Conservation (phyloP, 37 sponge, comb jelly and placozoan species). For the Halisarca cf. caerulea region DNA sequence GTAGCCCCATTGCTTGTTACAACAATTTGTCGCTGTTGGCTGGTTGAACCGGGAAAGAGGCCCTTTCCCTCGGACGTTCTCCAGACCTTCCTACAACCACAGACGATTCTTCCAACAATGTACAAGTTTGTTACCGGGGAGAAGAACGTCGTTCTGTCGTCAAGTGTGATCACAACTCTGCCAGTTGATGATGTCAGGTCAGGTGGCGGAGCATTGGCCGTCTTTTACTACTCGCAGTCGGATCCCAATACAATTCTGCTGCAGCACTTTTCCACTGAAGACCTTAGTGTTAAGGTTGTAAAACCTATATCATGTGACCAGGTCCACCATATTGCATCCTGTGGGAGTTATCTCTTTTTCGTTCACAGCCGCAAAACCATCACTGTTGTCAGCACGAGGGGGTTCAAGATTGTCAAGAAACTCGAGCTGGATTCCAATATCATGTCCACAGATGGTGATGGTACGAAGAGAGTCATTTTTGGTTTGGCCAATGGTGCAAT, state of each 20-base stretch:
- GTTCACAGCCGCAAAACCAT: not conserved
- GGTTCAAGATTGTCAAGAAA: not conserved
- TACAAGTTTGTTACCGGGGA: slow-evolving; percentile 19
- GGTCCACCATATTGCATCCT: not conserved
- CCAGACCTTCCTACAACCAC: not conserved
- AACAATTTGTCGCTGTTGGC: slow-evolving; percentile 54
- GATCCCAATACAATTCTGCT: not conserved
- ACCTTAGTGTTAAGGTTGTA: not conserved
- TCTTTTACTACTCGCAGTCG: not conserved
- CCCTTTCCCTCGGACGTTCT: slow-evolving; percentile 57
- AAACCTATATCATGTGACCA: not conserved
- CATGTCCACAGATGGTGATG: not conserved
- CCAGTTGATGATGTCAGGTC: not conserved
- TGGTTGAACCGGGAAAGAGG: slow-evolving; percentile 40
- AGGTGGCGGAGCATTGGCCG: not conserved
- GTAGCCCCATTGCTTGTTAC: slow-evolving; percentile 43
- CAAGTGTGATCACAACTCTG: not conserved
- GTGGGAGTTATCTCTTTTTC: not conserved
- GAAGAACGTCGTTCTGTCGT: not conserved
- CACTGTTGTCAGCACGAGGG: not conserved
- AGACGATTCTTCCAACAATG: slow-evolving; percentile 8
- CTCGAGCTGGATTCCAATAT: not conserved
- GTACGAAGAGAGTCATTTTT: not conserved
- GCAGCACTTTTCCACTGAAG: not conserved
- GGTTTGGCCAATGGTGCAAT: slow-evolving; percentile 9